Base-by-base conservation (phyloP, 2,888 invertebrate genomes). In the Melinaea marsaeus region DNA sequence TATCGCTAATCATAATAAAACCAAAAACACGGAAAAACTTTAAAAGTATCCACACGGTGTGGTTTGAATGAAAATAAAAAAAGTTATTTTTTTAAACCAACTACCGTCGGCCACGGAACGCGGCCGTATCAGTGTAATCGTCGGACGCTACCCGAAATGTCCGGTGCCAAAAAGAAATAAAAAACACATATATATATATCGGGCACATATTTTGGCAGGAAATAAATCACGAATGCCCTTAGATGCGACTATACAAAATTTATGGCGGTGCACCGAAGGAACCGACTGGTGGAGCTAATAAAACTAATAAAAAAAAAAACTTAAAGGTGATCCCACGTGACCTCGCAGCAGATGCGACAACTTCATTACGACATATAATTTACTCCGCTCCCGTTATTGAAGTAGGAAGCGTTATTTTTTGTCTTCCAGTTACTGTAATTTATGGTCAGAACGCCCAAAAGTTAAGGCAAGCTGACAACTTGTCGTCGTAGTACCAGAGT, bases 191-290 rank as follows among this genome's bases (percentile, higher is more conserved):
- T 80, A 80, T 80, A 80, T 80, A 82, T 74, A 80, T 80, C 78
- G 77, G 80, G 78, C 86, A 88, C 88, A 89, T 83, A 85, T 88
- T 90, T 90, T 90, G 88, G 90, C 90, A 79, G 89, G 88, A 79
- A 85, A 90, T 90, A 90, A 90, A 90, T 90, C 90, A 88, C 85
- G 79, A 73, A 72, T 66, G 66, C 69, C 78, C 78, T 84, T 83
- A 84, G 88, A 87, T 80, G 85, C 77, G 79, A 79, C 86, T 80
- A 86, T 86, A 86, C 83, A 72, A 84, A 88, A 90, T 89, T 90
- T 89, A 89, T 90, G 83, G 88, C 79, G 83, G 86, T 80, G 77
- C 79, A 78, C 78, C 80, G 77, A 77, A 76, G 78, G 75, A 76
- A 74, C 75, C 76, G 75, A 75, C 74, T 73, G 80, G 80, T 82